phyloP scores from a whole-genome alignment of 92 coral and sea anemone species.

The Heteractis magnifica region DNA sequence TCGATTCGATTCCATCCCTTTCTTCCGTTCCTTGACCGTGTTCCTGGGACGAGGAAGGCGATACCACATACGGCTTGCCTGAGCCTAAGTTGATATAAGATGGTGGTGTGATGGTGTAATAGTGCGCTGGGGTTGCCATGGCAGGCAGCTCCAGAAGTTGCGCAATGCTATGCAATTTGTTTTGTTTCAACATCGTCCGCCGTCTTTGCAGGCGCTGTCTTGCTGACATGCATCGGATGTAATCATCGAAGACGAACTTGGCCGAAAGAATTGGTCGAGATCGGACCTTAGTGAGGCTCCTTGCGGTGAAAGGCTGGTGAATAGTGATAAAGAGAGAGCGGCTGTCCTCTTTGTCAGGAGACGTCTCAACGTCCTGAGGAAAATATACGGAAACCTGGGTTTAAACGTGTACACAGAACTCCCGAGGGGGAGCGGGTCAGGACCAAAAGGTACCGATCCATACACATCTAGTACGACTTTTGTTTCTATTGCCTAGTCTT shows the following conservation, averaged over 20 bases:
- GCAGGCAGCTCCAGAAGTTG: slow-evolving; percentile 97
- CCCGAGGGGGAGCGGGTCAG: background rate
- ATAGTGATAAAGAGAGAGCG: slow-evolving; percentile 96
- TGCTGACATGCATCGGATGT: slow-evolving; percentile 99
- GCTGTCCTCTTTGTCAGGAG: slow-evolving; percentile 98
- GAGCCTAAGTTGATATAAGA: slow-evolving; percentile 80
- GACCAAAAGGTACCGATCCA: background rate
- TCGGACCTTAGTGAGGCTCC: slow-evolving; percentile 86
- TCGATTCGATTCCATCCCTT: background rate
- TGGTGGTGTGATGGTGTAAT: slow-evolving; percentile 93
- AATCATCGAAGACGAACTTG: slow-evolving; percentile 96
- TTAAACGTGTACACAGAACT: background rate
- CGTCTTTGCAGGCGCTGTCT: slow-evolving; percentile 94
- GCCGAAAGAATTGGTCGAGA: slow-evolving; percentile 92
- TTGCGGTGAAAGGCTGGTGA: slow-evolving; percentile 91
- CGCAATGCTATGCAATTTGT: slow-evolving; percentile 94
- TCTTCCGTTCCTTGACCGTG: slow-evolving; percentile 15
- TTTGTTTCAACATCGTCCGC: slow-evolving; percentile 84
- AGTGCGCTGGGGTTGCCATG: slow-evolving; percentile 85
- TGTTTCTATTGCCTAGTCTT: too few relatives aligned
- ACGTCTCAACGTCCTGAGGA: slow-evolving; percentile 92
- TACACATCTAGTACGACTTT: too few relatives aligned
- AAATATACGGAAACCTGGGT: background rate
- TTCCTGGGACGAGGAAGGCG: slow-evolving; percentile 51
- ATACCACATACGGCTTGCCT: slow-evolving; percentile 41